Evolutionary conservation across 2,888 invertebrate species (phyloP).

Genomic region (Lithophane semibrunnea): DNA sequence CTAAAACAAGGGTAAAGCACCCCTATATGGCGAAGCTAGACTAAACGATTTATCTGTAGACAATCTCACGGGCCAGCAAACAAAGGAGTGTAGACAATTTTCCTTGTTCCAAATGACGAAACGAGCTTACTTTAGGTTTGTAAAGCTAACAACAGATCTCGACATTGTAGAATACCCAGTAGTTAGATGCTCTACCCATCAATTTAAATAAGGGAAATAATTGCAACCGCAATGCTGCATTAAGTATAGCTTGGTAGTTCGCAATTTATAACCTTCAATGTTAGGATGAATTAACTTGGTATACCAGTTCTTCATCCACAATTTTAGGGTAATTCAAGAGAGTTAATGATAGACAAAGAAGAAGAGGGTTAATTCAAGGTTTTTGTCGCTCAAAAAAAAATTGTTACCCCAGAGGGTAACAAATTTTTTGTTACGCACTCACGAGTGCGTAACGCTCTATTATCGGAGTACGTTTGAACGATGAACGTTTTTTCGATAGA

Average conservation of each 20-base stretch:
- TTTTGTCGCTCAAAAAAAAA: background rate
- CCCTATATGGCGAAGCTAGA: constrained; percentile 21
- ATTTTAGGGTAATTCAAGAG: background rate
- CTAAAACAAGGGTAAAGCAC: background rate
- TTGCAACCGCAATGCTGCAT: constrained; percentile 58
- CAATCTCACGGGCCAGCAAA: constrained; percentile 21
- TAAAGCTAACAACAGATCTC: constrained; percentile 46
- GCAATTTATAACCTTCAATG: constrained; percentile 48
- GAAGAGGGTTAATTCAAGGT: background rate
- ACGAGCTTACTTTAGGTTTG: constrained; percentile 35
- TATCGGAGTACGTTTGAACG: background rate
- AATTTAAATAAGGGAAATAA: constrained; percentile 61
- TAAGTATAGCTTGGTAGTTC: constrained; percentile 41
- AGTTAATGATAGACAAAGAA: background rate
- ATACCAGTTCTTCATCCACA: constrained; percentile 8
- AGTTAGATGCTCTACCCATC: constrained; percentile 71
- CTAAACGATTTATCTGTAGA: constrained; percentile 21
- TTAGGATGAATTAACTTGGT: constrained; percentile 30
- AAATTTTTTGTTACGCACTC: too few relatives aligned
- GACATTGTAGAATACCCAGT: constrained; percentile 65
- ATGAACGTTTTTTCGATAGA: background rate
- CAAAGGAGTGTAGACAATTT: constrained; percentile 39
- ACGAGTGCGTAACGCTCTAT: background rate
- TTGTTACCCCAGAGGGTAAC: too few relatives aligned
- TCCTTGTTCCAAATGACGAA: constrained; percentile 48